Base-by-base conservation (phyloP, 2,113 vertebrate species). In the Madoqua kirkii region DNA sequence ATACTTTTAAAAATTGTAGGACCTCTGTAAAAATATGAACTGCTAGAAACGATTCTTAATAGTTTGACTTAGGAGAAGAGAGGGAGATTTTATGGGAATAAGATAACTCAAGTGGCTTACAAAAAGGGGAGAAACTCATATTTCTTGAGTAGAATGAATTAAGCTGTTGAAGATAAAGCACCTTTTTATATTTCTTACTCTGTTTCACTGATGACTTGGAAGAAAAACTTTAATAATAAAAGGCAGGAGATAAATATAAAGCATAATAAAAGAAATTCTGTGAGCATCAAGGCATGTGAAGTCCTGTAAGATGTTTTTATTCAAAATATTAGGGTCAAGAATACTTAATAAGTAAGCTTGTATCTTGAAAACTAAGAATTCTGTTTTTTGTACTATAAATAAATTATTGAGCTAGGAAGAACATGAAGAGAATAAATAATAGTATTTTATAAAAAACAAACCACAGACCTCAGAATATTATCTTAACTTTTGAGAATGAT, bases 321-420 rank as follows among this genome's bases (percentile, higher is more conserved):
- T 12, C 17, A 62, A 17, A 82, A 31, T 95, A 48, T 71, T 96
- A 84, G 85, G 25, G 33, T 96, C 55, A 95, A 54, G 55, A 55
- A 67, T 74, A 81, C 21, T 89, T 55, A 43, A 33, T 67, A 88
- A 94, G 43, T 43, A 71, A 94, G 43, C 88, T 11, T 87, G 19
- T 88, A 55, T 93, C 27, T 89, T 97, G 92, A 93, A 89, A 84
- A 93, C 11, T 40, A 79, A 54, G 23, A 94, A 83, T 97, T 98
- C 36, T 33, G 9, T 71, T 89, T 57, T 87, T 87, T 57, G 15
- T 74, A 43, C 83, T 95, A 17, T 88, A 86, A 79, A 71, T 96
- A 86, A 57, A 62, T 87, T 64, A 86, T 27, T 81, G 50, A 78
- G 25, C 54, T 48, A 86, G n/a, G 36, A 74, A 78, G 81, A 87